phyloP scores from a whole-genome alignment of 2,797 vertebrate species.

The Diplodus sargus region DNA sequence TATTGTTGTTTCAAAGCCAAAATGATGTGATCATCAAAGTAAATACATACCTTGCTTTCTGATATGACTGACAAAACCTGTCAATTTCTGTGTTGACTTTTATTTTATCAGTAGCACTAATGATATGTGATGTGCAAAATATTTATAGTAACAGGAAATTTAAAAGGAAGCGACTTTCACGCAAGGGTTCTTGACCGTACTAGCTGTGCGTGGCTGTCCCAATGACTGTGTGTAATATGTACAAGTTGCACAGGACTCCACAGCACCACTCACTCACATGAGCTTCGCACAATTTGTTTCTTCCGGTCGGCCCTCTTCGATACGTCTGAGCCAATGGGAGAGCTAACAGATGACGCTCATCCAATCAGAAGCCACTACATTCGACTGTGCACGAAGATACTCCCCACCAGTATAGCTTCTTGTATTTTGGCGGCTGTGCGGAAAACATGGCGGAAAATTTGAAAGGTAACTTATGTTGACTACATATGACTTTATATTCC shows the following conservation, averaged over 20 bases:
- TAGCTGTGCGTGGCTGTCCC: not conserved
- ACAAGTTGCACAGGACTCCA: too few species aligned
- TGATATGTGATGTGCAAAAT: not conserved
- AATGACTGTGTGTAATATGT: not conserved
- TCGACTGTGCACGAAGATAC: not conserved
- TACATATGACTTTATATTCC: not conserved
- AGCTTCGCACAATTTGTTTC: not conserved
- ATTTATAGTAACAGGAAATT: not conserved
- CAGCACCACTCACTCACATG: not conserved
- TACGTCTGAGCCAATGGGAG: constrained; percentile 44
- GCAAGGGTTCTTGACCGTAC: not conserved
- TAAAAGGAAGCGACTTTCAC: not conserved
- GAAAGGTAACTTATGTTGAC: constrained; percentile 77
- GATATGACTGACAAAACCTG: not conserved
- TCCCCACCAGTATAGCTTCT: constrained; percentile 9
- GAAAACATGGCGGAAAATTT: constrained; percentile 86
- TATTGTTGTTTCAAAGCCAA: too few species aligned
- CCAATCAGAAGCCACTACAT: constrained; percentile 61
- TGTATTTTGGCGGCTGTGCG: constrained; percentile 75
- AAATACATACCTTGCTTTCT: not conserved
- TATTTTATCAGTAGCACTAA: not conserved
- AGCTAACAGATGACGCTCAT: not conserved
- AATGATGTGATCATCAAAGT: not conserved
- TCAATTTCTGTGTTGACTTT: not conserved
- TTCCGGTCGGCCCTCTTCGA: not conserved